Evolutionary conservation across 2,888 invertebrate genomes (phyloP), one percentile per base, ranked within the genome.

Genomic region (Ctenicera cuprea): DNA sequence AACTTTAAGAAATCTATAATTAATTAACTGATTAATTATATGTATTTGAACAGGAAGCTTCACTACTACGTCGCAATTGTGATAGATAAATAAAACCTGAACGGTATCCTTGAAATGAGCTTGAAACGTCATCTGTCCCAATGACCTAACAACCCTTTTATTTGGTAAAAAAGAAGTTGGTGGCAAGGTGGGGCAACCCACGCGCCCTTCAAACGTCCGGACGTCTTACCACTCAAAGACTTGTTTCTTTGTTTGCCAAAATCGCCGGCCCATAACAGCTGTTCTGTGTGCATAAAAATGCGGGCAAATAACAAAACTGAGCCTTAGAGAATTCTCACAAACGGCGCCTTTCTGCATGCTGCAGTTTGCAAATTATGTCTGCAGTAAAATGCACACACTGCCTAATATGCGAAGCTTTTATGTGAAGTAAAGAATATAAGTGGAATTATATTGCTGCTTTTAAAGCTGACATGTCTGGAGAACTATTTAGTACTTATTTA

Each of bases 171-270:
- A 65, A 50, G 16, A 52, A 33, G n/a, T 22, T 20, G 37, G 33
- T 16, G 50, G 52, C 18, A 41, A 66, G 66, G 26, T 50, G 65
- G 18, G 52, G 30, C 54, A 67, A 57, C 57, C 59, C 43, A 68
- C 59, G 26, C 68, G 68, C 61, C 68, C 68, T 68, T 68, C 68
- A 68, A 68, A 68, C 33, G 68, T 68, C 68, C 59, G 68, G 68
- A 59, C 68, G 33, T 68, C 59, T 66, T 59, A 59, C 59, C 68
- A 59, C 68, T 59, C 12, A 9, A 30, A 68, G 59, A 45, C 57
- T 68, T 41, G 68, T 68, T 68, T 68, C 68, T 68, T 68, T 68
- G 68, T 68, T 68, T 61, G 61, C 59, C 68, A 45, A 45, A 57
- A 41, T 68, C 54, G 54, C 16, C 66, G 43, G 66, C 41, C 52